A percentile compares a stretch with the other conserved stretches of the same genome.
phyloP scores from a whole-genome alignment of 2,113 vertebrate genomes.

The Tachysurus fulvidraco region DNA sequence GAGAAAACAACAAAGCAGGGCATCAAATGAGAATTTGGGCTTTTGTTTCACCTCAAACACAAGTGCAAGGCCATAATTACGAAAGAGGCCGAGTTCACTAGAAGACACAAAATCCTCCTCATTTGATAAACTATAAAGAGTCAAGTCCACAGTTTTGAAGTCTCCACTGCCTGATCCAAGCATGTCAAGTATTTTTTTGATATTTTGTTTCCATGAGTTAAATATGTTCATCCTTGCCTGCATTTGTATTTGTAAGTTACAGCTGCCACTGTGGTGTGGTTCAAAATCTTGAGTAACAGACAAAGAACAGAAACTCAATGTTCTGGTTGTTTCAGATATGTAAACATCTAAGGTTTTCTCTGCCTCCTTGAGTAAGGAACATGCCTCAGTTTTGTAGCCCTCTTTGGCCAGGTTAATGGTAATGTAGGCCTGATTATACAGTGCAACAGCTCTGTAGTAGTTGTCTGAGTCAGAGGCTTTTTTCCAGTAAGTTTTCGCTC shows the following conservation, averaged over 20 bases:
- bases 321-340: conserved; percentile 28
- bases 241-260: conserved; percentile 48
- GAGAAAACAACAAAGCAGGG: conserved; percentile 47
- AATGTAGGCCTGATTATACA: conserved; percentile 50
- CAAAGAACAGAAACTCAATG: conserved; percentile 5
- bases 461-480: not conserved
- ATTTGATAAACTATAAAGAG: conserved; percentile 15
- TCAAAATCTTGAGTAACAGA: conserved; percentile 1
- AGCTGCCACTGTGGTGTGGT: not conserved
- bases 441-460: conserved; percentile 30
- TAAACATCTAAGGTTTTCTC: conserved; percentile 27
- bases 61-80: conserved; percentile 49
- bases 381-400: conserved; percentile 43
- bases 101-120: conserved; percentile 20
- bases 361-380: conserved; percentile 32
- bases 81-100: conserved; percentile 40
- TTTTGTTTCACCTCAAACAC: conserved; percentile 53
- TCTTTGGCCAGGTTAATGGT: conserved; percentile 46
- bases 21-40: conserved; percentile 44
- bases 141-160: not conserved
- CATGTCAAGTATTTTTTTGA: conserved; percentile 4
- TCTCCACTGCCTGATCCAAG: not conserved
- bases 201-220: conserved; percentile 29
- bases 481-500: conserved; percentile 7
- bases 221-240: conserved; percentile 40